phyloP scores from a whole-genome alignment of 2,797 vertebrate genomes.

The Cossypha caffra region DNA sequence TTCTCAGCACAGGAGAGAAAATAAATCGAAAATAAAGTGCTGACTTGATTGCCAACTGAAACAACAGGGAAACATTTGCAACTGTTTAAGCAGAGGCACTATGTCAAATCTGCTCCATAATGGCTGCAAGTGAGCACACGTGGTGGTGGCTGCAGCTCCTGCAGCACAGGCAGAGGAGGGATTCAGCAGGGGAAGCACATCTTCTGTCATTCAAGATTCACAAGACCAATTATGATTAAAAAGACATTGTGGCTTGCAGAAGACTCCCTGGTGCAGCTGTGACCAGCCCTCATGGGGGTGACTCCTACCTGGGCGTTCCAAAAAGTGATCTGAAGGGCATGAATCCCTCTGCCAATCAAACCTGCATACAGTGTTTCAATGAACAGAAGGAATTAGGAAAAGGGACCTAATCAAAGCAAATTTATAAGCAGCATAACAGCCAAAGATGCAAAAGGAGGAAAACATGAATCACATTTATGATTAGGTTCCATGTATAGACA shows the following conservation, averaged over 20 bases:
- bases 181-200: not conserved
- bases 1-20: not conserved
- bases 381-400: not conserved
- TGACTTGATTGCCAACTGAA: not conserved
- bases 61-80: constrained; percentile 2
- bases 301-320: not conserved
- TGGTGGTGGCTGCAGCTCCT: not conserved
- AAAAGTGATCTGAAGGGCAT: not conserved
- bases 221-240: not conserved
- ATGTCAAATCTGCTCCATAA: not conserved
- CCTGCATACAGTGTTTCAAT: fast-evolving
- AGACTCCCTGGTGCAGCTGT: not conserved
- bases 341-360: not conserved
- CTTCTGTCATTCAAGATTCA: not conserved
- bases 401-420: not conserved
- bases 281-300: not conserved
- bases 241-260: not conserved
- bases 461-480: not conserved
- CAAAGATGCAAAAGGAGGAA: not conserved
- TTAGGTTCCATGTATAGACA: not conserved
- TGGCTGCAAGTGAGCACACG: not conserved
- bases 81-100: not conserved
- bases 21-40: not conserved
- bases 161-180: not conserved
- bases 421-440: not conserved